These are phyloP conservation scores for Camponotus fellah DNA, from an alignment of 2,888 invertebrate species.

Conservation along the genomic window DNA sequence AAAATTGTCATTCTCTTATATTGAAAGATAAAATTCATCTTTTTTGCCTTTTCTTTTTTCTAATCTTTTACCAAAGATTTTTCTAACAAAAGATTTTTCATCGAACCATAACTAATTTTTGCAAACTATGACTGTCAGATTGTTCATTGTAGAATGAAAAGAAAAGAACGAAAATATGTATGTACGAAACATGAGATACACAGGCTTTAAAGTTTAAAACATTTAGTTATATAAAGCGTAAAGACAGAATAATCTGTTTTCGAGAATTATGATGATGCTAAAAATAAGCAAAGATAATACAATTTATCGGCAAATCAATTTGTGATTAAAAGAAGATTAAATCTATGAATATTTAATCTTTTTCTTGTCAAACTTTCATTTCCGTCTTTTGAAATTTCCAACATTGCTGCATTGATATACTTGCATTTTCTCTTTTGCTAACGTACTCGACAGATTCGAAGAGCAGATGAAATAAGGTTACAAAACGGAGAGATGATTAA, in stretches of 20 bases:
- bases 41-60: background rate
- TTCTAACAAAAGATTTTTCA: no score
- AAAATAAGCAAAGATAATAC: background rate
- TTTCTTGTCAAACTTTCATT: background rate
- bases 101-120: background rate
- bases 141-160: no score
- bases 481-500: constrained; percentile 17
- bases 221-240: background rate
- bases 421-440: constrained; percentile 17
- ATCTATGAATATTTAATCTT: background rate
- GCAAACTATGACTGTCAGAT: no score
- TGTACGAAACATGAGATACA: no score
- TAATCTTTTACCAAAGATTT: no score
- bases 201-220: background rate
- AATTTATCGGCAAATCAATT: background rate
- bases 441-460: constrained; percentile 8
- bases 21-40: no score
- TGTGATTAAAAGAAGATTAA: background rate
- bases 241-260: no score
- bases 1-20: no score
- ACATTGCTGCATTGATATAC: background rate
- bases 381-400: background rate
- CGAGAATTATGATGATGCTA: no score
- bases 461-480: constrained; percentile 21
- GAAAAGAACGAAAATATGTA: no score